Evolutionary conservation across 2,113 vertebrate species (phyloP).

Genomic region (Petaurus breviceps): DNA sequence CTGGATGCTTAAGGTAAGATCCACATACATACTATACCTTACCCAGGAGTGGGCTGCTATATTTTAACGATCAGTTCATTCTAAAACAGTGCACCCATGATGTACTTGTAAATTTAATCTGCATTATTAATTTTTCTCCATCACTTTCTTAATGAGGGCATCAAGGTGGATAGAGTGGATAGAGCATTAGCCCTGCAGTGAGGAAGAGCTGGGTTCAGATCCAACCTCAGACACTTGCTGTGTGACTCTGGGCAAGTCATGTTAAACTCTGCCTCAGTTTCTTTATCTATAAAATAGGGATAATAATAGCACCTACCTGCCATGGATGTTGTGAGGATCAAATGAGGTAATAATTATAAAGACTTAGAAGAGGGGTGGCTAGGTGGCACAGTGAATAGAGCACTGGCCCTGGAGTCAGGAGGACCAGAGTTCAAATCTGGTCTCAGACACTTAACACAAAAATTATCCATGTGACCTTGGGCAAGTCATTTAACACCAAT

Average conservation of each 20-base stretch:
- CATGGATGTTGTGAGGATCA: too few species aligned
- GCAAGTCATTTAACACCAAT: too few species aligned
- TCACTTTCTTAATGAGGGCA: neutral
- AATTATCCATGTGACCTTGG: too few species aligned
- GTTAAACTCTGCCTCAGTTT: neutral
- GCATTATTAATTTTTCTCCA: neutral
- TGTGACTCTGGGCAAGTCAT: neutral
- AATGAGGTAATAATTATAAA: too few species aligned
- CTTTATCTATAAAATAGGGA: neutral
- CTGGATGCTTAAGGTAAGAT: constrained; percentile 87
- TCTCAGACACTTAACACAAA: too few species aligned
- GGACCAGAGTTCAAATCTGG: too few species aligned
- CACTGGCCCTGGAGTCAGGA: too few species aligned
- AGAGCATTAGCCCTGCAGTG: neutral
- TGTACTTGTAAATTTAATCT: neutral
- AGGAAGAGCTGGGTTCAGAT: neutral
- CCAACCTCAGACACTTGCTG: neutral
- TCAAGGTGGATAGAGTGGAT: neutral
- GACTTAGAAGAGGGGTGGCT: too few species aligned
- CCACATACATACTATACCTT: neutral
- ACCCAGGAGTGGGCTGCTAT: neutral
- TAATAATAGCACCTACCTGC: neutral
- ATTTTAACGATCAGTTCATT: neutral
- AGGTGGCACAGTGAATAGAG: too few species aligned
- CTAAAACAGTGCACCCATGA: neutral